A percentile compares a stretch with the other conserved stretches of the same genome.
phyloP scores from a whole-genome alignment of 2,113 vertebrate genomes.

The Syrmaticus mikado region DNA sequence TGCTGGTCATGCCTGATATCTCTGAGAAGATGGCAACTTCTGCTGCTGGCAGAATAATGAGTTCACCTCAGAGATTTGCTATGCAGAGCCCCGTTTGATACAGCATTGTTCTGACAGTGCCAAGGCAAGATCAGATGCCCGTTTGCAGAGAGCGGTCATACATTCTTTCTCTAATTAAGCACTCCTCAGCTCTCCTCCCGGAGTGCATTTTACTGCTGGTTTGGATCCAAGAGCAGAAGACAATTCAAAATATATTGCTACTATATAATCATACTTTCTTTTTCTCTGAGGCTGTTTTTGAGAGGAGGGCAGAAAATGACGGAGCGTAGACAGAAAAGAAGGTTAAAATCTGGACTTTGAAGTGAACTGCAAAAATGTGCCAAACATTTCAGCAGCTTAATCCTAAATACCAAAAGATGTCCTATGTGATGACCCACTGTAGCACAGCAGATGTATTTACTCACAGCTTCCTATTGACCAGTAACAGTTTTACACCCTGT shows the following conservation, averaged over 20 bases:
- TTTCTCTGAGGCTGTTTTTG: constrained; percentile 20
- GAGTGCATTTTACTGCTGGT: constrained; percentile 57
- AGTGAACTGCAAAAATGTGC: not conserved
- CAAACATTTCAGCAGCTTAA: not conserved
- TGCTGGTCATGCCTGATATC: constrained; percentile 51
- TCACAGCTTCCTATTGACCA: not conserved
- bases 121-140: constrained; percentile 58
- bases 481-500: not conserved
- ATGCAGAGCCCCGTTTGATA: constrained; percentile 41
- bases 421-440: not conserved
- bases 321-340: not conserved
- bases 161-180: constrained; percentile 69
- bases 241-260: constrained; percentile 50
- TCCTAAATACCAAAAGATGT: not conserved
- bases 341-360: not conserved
- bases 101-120: constrained; percentile 45
- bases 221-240: constrained; percentile 56
- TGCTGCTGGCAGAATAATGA: constrained; percentile 43
- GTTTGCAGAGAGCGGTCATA: constrained; percentile 44
- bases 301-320: constrained; percentile 32
- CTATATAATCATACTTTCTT: not conserved
- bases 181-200: constrained; percentile 45
- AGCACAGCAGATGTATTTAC: not conserved
- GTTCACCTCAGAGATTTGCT: constrained; percentile 51
- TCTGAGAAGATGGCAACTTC: constrained; percentile 51